Base-by-base conservation (phyloP, 2,888 invertebrate genomes). In the Leptinotarsa juncta region DNA sequence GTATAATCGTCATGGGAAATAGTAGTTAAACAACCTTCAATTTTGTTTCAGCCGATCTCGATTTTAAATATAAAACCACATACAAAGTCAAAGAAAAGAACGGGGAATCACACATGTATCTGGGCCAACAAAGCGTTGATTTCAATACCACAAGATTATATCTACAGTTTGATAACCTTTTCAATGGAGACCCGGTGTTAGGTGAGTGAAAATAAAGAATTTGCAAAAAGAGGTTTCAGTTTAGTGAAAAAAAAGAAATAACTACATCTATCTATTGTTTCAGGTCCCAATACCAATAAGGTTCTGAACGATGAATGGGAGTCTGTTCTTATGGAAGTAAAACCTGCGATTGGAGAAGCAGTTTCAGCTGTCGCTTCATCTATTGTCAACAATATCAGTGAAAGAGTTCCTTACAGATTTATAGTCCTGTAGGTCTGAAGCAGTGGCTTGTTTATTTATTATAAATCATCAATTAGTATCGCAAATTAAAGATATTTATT, bases 261-360 rank as follows among this genome's bases (percentile, higher is more conserved):
- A 42, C 42, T 42, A 0, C 10, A 12, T 10, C 10, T 10, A 42
- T 42, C 1, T 42, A 51, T 51, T 53, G 15, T 57, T 69, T n/a
- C 69, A 69, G 69, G 69, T 49, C 18, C 42, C 5, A 48, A 50
- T 49, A 69, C 69, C 14, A 69, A 69, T 69, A 69, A 69, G 57
- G 23, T 69, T 10, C 23, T 69, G 18, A 69, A 69, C 57, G 69
- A 69, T 7, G 57, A 69, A 26, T 69, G 69, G 69, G 15, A 69
- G 18, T 18, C 60, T 14, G 18, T 69, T 3, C 48, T 48, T 1
- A 10, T 0, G 48, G 69, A 69, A 69, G 5, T 69, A 12, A 69
- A 69, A 42, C 69, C 69, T 32, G 57, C 69, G 1, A 32, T 69
- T 4, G 32, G 12, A 15, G 14, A 57, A 3, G 48, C 69, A n/a